Conservation (phyloP, 2,113 vertebrate genomes). For the Misgurnus mizolepis region DNA sequence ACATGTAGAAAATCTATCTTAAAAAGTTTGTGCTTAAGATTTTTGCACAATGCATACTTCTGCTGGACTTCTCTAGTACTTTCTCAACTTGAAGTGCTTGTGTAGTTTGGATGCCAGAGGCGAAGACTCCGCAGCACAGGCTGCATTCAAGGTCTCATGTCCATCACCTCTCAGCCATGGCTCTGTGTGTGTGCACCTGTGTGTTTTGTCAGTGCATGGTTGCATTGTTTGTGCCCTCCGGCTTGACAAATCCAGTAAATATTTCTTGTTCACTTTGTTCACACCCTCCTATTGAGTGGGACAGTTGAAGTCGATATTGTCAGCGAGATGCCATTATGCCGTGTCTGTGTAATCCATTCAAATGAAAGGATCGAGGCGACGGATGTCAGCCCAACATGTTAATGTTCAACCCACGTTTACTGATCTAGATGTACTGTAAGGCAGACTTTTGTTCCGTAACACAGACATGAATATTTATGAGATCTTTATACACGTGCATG, state of each 20-base stretch:
- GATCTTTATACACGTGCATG: constrained; percentile 8
- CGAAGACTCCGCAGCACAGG: constrained; percentile 12
- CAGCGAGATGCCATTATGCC: constrained; percentile 29
- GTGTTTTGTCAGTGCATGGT: not conserved
- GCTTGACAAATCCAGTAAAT: constrained; percentile 11
- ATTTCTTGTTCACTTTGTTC: constrained; percentile 23
- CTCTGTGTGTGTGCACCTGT: constrained; percentile 18
- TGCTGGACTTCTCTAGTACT: constrained; percentile 22
- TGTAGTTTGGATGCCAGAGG: constrained; percentile 23
- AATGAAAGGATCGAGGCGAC: not conserved
- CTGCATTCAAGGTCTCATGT: constrained; percentile 26
- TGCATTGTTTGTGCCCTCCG: constrained; percentile 14
- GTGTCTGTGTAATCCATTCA: constrained; percentile 26
- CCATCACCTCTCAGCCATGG: constrained; percentile 16
- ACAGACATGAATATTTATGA: constrained; percentile 44
- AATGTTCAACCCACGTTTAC: constrained; percentile 42
- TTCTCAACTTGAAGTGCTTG: constrained; percentile 24
- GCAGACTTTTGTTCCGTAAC: constrained; percentile 16
- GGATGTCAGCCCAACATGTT: constrained; percentile 22
- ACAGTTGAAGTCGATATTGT: constrained; percentile 27
- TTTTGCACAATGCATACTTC: not conserved
- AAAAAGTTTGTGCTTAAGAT: not conserved
- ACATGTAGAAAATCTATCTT: too few relatives aligned
- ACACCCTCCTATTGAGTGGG: constrained; percentile 32
- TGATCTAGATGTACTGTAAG: constrained; percentile 30